Evolutionary conservation across 2,888 invertebrate genomes (phyloP).

Genomic region (Lepetodrilus schrolli): DNA sequence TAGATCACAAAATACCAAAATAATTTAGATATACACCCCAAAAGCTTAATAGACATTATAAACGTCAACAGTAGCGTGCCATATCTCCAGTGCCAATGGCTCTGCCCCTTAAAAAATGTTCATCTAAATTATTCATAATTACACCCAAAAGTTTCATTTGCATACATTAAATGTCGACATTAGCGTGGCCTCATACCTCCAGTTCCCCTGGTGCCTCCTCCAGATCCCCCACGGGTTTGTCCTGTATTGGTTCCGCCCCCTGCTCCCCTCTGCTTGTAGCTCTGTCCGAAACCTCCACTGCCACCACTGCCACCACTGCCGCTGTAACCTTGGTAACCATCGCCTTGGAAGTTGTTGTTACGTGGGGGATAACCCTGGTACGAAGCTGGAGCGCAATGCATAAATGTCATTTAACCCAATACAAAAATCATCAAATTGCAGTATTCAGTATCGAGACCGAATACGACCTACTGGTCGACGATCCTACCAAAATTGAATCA

Average conservation of each 20-base stretch:
- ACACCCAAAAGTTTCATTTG: too few species aligned
- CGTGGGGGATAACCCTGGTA: constrained; percentile 64
- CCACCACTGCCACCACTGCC: constrained; percentile 38
- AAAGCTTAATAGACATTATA: too few species aligned
- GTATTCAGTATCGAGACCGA: too few species aligned
- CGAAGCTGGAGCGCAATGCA: constrained; percentile 30
- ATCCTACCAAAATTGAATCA: too few species aligned
- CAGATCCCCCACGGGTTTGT: not conserved
- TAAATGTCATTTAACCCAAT: not conserved
- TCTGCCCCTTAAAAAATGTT: too few species aligned
- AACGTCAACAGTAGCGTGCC: too few species aligned
- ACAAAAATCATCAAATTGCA: not conserved
- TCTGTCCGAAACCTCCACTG: constrained; percentile 47
- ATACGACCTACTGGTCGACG: too few species aligned
- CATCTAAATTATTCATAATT: too few species aligned
- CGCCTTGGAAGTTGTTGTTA: constrained; percentile 58
- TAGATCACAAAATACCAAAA: too few species aligned
- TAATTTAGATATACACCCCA: too few species aligned
- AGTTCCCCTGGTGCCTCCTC: not conserved
- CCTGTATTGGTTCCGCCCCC: constrained; percentile 40
- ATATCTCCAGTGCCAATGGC: too few species aligned
- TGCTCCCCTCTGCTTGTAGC: constrained; percentile 54
- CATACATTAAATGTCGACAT: too few species aligned
- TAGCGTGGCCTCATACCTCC: constrained; percentile 8
- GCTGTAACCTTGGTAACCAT: constrained; percentile 62